Conservation (phyloP, 2,113 vertebrate genomes). For the Corapipo altera region DNA sequence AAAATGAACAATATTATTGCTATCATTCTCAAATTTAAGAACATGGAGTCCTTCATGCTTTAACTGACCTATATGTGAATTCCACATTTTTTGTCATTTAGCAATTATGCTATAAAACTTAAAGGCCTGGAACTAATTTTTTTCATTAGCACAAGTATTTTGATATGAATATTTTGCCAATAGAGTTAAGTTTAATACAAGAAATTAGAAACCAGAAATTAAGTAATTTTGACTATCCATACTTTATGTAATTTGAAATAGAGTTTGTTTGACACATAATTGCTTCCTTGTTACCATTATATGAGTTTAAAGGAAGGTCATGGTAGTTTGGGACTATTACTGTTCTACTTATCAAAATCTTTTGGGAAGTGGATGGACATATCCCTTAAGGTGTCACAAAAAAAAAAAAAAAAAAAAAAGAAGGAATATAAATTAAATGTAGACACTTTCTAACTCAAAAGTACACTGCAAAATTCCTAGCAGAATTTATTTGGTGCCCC, state of each 20-base stretch:
- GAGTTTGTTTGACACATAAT: background rate
- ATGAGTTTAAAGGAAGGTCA: conserved; percentile 7
- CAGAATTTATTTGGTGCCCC: background rate
- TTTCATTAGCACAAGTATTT: conserved; percentile 68
- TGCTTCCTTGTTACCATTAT: background rate
- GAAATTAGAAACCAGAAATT: conserved; percentile 34
- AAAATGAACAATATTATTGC: background rate
- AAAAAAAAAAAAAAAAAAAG: background rate
- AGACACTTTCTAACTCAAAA: background rate
- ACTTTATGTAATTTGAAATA: background rate
- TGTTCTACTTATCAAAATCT: background rate
- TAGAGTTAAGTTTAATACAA: conserved; percentile 49
- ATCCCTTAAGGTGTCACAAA: background rate
- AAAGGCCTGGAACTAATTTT: conserved; percentile 39
- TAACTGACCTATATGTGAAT: background rate
- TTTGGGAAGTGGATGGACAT: background rate
- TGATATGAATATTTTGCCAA: conserved; percentile 58
- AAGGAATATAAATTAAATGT: background rate
- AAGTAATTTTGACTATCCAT: background rate
- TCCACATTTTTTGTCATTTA: background rate
- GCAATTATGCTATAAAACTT: conserved; percentile 43
- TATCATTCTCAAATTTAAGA: background rate
- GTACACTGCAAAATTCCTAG: background rate
- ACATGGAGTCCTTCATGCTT: background rate
- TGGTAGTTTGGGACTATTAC: background rate